phyloP scores from a whole-genome alignment of 2,113 vertebrate species.

The Isurus oxyrinchus region DNA sequence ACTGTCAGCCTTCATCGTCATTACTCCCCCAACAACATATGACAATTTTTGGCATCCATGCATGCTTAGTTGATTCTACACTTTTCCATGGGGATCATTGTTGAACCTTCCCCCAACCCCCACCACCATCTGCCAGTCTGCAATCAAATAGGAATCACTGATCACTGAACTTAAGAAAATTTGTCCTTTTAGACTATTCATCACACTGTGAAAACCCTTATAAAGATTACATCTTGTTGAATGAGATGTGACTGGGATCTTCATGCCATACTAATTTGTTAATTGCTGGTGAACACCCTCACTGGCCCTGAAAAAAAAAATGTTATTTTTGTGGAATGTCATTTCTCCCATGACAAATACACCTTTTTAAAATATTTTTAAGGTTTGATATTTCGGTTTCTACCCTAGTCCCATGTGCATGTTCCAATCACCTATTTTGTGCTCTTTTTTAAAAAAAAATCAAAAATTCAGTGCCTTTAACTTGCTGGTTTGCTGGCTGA shows the following conservation, averaged over 20 bases:
- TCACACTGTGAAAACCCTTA: background rate
- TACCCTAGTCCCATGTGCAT: no score
- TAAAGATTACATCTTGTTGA: background rate
- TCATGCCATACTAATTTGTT: no score
- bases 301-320: background rate
- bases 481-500: background rate
- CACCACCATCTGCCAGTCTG: background rate
- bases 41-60: background rate
- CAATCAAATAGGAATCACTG: background rate
- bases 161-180: background rate
- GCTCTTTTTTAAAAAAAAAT: no score
- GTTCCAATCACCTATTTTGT: no score
- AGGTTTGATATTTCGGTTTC: no score
- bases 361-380: background rate
- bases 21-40: background rate
- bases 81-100: background rate
- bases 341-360: background rate
- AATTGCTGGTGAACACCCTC: background rate
- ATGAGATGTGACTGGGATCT: background rate
- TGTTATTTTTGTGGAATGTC: background rate
- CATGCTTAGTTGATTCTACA: background rate
- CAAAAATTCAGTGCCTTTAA: background rate
- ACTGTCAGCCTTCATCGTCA: no score
- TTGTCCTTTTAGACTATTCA: background rate
- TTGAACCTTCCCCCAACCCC: background rate